These are phyloP conservation scores for Holacanthus passer DNA, from an alignment of 2,113 vertebrate species.

Conservation along the genomic window DNA sequence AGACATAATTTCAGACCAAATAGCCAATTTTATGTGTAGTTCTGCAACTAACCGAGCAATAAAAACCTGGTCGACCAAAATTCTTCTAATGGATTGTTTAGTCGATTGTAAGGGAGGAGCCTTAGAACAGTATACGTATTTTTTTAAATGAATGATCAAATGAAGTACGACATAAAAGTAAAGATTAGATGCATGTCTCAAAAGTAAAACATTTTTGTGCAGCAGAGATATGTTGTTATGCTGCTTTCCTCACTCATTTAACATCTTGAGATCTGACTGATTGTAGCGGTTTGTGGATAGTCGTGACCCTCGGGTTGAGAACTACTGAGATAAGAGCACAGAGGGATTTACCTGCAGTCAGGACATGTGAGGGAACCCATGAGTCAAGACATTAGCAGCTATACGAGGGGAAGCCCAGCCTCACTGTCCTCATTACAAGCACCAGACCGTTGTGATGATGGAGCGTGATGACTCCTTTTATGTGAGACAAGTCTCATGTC, in stretches of 20 bases:
- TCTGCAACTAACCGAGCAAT: too few relatives aligned
- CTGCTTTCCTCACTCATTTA: too few relatives aligned
- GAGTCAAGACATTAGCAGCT: slow-evolving; percentile 48
- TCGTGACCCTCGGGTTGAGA: not conserved
- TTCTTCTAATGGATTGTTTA: too few relatives aligned
- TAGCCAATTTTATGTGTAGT: too few relatives aligned
- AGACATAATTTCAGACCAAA: too few relatives aligned
- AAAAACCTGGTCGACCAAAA: too few relatives aligned
- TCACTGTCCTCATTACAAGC: slow-evolving; percentile 58
- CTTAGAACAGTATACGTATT: too few relatives aligned
- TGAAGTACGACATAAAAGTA: not conserved
- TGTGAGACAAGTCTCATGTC: slow-evolving; percentile 66
- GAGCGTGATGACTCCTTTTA: slow-evolving; percentile 71
- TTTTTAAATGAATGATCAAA: not conserved
- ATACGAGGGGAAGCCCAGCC: slow-evolving; percentile 63
- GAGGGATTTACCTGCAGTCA: slow-evolving; percentile 37
- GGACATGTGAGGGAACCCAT: slow-evolving; percentile 35
- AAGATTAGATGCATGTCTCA: not conserved
- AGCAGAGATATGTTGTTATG: not conserved
- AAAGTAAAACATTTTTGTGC: not conserved
- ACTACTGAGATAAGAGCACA: not conserved
- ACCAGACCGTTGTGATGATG: slow-evolving; percentile 60
- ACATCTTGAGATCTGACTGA: not conserved
- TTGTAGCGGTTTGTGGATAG: not conserved
- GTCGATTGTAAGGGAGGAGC: too few relatives aligned